A percentile compares a stretch with the other conserved stretches of the same genome.
Conservation (phyloP, 2,888 invertebrate genomes). For the Cephus pulcher region DNA sequence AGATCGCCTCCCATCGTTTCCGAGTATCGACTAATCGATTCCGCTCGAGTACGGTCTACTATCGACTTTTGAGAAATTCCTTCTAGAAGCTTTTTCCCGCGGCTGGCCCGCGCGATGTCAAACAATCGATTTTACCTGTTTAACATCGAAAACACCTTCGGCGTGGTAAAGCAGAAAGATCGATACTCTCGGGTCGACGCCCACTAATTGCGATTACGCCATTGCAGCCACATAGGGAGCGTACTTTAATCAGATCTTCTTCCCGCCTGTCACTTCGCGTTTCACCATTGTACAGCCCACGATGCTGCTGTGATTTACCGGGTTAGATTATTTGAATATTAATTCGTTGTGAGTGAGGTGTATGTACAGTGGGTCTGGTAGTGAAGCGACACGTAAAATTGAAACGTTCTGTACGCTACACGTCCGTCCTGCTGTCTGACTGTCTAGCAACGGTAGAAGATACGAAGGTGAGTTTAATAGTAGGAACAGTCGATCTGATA, state of each 20-base stretch:
- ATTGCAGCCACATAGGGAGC: constrained; percentile 11
- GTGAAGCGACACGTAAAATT: constrained; percentile 17
- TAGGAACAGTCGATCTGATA: constrained; percentile 6
- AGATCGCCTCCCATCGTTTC: neutral
- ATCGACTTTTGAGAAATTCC: neutral
- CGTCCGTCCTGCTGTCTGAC: constrained; percentile 1
- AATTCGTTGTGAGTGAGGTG: constrained; percentile 30
- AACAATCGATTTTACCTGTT: neutral
- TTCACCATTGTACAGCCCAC: constrained; percentile 25
- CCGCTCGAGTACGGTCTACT: neutral
- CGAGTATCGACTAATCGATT: neutral
- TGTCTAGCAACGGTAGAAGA: constrained; percentile 3
- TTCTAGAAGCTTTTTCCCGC: neutral
- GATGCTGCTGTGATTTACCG: constrained; percentile 35
- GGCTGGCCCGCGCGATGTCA: neutral
- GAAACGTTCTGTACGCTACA: constrained; percentile 16
- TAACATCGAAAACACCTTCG: neutral
- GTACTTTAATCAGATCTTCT: constrained; percentile 44
- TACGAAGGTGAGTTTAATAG: constrained; percentile 1
- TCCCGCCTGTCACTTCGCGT: constrained; percentile 42
- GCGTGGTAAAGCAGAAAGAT: neutral
- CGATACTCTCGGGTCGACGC: constrained; percentile 10
- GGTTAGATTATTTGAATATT: constrained; percentile 47
- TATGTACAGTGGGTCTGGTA: neutral
- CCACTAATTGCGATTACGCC: constrained; percentile 31